Conservation (phyloP, 2,888 invertebrate species). For the Caenorhabditis angaria region DNA sequence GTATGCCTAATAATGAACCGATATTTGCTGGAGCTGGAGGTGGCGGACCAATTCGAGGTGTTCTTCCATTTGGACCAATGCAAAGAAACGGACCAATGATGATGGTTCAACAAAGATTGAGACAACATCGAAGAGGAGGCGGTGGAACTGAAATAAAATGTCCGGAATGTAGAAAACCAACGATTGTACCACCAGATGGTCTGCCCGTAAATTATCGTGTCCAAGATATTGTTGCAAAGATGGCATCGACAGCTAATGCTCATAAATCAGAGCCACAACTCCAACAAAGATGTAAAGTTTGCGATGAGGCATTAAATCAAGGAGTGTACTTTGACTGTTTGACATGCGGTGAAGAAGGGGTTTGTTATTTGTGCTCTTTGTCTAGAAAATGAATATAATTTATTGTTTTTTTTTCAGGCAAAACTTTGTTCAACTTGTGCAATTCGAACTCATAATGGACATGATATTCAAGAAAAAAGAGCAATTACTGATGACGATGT, state of each 20-base stretch:
- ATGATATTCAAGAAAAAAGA: conserved; percentile 32
- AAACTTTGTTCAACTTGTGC: conserved; percentile 42
- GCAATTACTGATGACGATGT: conserved; percentile 22
- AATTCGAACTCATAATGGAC: conserved; percentile 50
- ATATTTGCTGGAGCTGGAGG: conserved; percentile 7
- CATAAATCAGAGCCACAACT: conserved; percentile 14
- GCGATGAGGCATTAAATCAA: conserved; percentile 12
- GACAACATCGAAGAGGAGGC: not conserved
- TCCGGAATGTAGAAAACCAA: conserved; percentile 51
- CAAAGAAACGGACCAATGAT: not conserved
- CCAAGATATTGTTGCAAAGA: conserved; percentile 34
- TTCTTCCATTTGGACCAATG: conserved; percentile 6
- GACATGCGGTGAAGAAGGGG: conserved; percentile 13
- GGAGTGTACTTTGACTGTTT: conserved; percentile 35
- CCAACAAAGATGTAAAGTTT: conserved; percentile 16
- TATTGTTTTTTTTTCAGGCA: not conserved
- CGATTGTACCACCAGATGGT: conserved; percentile 42
- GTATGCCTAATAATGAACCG: not conserved
- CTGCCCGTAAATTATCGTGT: conserved; percentile 43
- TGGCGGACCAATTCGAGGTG: conserved; percentile 10
- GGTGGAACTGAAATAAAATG: conserved; percentile 35
- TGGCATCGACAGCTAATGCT: conserved; percentile 12
- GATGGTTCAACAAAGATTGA: not conserved
- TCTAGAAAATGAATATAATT: too few relatives aligned
- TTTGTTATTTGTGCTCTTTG: too few relatives aligned